Percentiles rank a stretch among this genome's conserved stretches.
phyloP scores from a whole-genome alignment of 37 sponge, comb jelly and placozoan genomes.

The Halichondria panicea region DNA sequence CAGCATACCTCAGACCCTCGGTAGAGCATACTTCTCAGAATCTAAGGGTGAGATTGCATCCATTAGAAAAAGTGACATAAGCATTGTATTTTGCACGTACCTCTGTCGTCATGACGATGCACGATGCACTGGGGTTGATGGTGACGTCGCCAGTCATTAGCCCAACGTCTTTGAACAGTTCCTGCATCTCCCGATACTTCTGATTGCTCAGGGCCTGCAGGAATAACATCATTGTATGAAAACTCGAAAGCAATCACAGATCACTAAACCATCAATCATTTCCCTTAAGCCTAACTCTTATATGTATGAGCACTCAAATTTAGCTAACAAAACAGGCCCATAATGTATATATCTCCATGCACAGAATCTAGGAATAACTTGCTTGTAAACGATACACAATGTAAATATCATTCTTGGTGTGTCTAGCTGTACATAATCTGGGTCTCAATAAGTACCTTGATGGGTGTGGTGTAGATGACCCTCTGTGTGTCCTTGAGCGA shows the following conservation, averaged over 20 bases:
- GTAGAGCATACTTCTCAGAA: constrained; percentile 93
- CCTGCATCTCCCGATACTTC: constrained; percentile 93
- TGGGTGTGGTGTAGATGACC: constrained; percentile 99
- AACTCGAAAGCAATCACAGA: neutral
- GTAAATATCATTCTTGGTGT: too few relatives aligned
- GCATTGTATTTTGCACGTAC: constrained; percentile 1
- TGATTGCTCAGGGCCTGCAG: constrained; percentile 92
- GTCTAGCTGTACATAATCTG: neutral
- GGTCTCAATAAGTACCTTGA: constrained; percentile 83
- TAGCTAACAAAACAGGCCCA: neutral
- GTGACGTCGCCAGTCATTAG: constrained; percentile 99
- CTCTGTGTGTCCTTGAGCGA: constrained; percentile 92
- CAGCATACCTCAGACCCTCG: constrained; percentile 93
- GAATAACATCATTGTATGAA: too few relatives aligned
- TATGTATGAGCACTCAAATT: too few relatives aligned
- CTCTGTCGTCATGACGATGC: constrained; percentile 89
- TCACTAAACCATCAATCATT: too few relatives aligned
- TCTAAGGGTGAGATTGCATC: constrained; percentile 53
- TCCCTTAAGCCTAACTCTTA: too few relatives aligned
- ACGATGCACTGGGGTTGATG: constrained; percentile 91
- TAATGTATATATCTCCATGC: neutral
- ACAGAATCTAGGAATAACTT: too few relatives aligned
- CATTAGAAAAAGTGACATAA: neutral
- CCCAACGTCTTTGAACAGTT: constrained; percentile 94
- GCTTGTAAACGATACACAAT: too few relatives aligned